These are phyloP conservation scores for Eustalomyia histrio DNA, from an alignment of 2,888 invertebrate genomes.

Conservation along the genomic window DNA sequence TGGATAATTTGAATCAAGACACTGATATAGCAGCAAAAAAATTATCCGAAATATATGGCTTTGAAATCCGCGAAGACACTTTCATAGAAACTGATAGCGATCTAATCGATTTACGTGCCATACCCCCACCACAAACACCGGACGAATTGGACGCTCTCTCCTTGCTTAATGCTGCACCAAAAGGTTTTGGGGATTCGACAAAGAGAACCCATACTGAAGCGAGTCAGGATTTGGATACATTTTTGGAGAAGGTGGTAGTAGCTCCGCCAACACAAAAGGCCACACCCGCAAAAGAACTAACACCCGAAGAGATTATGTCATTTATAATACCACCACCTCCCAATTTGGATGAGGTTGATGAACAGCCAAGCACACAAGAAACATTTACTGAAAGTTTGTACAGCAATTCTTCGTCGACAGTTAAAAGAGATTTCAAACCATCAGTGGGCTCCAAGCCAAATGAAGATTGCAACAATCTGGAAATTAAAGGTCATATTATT, in stretches of 20 bases:
- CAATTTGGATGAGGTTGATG: slow-evolving; percentile 80
- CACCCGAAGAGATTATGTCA: slow-evolving; percentile 91
- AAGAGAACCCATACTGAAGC: slow-evolving; percentile 51
- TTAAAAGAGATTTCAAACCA: slow-evolving; percentile 25
- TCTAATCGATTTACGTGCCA: slow-evolving; percentile 92
- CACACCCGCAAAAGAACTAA: slow-evolving; percentile 87
- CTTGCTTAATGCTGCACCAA: slow-evolving; percentile 86
- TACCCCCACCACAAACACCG: slow-evolving; percentile 92
- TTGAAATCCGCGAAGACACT: slow-evolving; percentile 79
- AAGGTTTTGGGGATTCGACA: slow-evolving; percentile 86
- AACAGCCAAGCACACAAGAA: slow-evolving; percentile 20
- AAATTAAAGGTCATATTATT: slow-evolving; percentile 81
- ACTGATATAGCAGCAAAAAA: slow-evolving; percentile 79
- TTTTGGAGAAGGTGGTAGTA: slow-evolving; percentile 88
- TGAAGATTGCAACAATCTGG: slow-evolving; percentile 48
- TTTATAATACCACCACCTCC: slow-evolving; percentile 92
- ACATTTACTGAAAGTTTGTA: slow-evolving; percentile 78
- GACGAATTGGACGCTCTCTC: slow-evolving; percentile 88
- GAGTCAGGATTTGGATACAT: slow-evolving; percentile 85
- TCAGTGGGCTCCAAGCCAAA: slow-evolving; percentile 21
- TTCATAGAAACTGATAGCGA: slow-evolving; percentile 87
- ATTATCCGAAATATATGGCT: slow-evolving; percentile 79
- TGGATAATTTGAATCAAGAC: slow-evolving; percentile 78
- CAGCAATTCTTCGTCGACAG: slow-evolving; percentile 80
- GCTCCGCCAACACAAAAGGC: slow-evolving; percentile 89